A percentile compares a stretch with the other conserved stretches of the same genome.
Evolutionary conservation across 2,797 vertebrate genomes (phyloP).

Genomic region (Poeciliopsis paucimaculata): DNA sequence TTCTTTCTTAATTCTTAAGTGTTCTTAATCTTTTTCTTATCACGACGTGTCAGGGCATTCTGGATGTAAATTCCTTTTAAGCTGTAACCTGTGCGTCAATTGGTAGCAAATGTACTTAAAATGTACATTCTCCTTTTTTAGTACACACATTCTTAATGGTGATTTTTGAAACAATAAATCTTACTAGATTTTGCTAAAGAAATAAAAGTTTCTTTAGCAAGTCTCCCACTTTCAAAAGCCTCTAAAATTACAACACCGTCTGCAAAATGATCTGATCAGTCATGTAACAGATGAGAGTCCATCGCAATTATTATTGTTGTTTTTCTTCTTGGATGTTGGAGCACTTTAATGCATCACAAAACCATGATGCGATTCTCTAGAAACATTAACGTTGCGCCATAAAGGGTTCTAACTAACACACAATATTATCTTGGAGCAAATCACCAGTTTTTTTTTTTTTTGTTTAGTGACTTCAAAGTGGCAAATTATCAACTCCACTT

Average conservation of each 20-base stretch:
- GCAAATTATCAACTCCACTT: neutral
- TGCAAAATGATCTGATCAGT: neutral
- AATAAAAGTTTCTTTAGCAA: neutral
- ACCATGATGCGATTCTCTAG: neutral
- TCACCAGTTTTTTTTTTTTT: neutral
- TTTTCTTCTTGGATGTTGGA: neutral
- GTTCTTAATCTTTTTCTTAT: neutral
- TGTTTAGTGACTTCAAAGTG: neutral
- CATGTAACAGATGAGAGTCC: neutral
- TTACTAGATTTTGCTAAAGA: no score
- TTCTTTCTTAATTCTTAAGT: neutral
- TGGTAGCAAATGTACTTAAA: neutral
- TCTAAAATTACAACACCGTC: neutral
- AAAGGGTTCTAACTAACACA: neutral
- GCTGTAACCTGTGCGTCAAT: neutral
- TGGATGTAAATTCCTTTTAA: neutral
- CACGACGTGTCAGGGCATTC: neutral
- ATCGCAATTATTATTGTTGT: neutral
- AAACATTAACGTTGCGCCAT: neutral
- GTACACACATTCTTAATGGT: neutral
- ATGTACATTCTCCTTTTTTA: neutral
- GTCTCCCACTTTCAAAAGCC: neutral
- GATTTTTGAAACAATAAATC: neutral
- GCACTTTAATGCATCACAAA: constrained; percentile 1
- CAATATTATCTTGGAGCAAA: neutral